These are phyloP conservation scores for Acromyrmex echinatior DNA, from an alignment of 1,140 invertebrate genomes.

Conservation along the genomic window DNA sequence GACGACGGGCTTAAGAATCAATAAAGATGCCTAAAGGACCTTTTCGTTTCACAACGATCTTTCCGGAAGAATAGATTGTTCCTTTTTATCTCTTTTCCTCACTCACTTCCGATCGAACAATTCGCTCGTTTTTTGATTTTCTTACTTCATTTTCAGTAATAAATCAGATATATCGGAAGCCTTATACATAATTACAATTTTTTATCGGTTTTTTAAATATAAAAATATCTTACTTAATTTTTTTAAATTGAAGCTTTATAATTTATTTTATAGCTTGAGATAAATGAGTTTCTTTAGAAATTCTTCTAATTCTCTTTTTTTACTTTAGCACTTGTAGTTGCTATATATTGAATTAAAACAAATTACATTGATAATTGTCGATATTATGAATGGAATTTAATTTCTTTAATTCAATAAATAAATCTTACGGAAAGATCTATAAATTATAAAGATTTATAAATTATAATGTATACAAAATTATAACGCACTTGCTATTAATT, in stretches of 20 bases:
- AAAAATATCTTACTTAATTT: background rate
- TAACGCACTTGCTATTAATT: background rate
- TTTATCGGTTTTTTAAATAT: background rate
- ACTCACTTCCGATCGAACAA: background rate
- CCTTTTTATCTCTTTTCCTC: constrained; percentile 14
- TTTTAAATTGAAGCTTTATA: constrained; percentile 15
- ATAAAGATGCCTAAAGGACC: constrained; percentile 57
- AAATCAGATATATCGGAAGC: constrained; percentile 8
- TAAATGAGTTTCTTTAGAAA: background rate
- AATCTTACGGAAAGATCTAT: too few species aligned
- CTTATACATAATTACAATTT: background rate
- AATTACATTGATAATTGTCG: too few species aligned
- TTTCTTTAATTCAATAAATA: background rate
- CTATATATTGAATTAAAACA: background rate
- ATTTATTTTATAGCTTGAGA: background rate
- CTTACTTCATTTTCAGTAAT: constrained; percentile 31
- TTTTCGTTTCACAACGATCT: constrained; percentile 37
- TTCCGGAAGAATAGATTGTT: constrained; percentile 47
- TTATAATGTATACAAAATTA: background rate
- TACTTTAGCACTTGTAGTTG: background rate
- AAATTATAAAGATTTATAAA: background rate
- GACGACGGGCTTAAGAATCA: constrained; percentile 63
- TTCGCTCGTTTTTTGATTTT: background rate
- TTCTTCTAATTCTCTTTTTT: background rate
- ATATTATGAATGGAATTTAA: background rate